Percentiles rank a stretch among this genome's conserved stretches.
phyloP scores from a whole-genome alignment of 2,113 vertebrate species.

The Pelecanus crispus region DNA sequence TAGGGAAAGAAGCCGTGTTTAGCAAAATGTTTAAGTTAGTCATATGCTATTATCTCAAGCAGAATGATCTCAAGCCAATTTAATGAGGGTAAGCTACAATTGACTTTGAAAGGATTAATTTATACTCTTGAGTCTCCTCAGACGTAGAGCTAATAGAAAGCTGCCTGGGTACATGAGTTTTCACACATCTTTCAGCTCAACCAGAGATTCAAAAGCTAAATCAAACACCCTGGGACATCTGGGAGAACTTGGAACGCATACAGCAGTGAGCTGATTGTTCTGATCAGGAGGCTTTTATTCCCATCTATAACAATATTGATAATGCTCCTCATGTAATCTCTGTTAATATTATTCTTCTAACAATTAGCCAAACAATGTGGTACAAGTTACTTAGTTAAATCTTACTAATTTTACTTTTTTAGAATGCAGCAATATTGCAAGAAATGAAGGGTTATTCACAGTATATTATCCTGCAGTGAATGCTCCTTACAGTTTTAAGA shows the following conservation, averaged over 20 bases:
- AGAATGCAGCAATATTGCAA: neutral
- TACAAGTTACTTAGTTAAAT: neutral
- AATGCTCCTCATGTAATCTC: neutral
- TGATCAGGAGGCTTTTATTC: neutral
- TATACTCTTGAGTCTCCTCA: constrained; percentile 4
- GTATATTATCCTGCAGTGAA: too few relatives aligned
- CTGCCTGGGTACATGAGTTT: neutral
- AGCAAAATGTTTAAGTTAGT: neutral
- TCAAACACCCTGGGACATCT: neutral
- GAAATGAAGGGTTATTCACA: neutral
- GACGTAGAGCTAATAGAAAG: neutral
- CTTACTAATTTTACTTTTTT: neutral
- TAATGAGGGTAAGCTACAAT: constrained; percentile 7
- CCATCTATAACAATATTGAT: neutral
- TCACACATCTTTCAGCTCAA: neutral
- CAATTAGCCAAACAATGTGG: neutral
- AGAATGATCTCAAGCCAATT: neutral
- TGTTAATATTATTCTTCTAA: neutral
- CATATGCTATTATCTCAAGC: neutral
- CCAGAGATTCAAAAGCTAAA: neutral
- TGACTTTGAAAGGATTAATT: constrained; percentile 41
- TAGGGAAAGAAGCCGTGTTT: neutral
- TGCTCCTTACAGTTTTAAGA: neutral
- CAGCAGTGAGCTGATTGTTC: neutral
- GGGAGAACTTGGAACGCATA: neutral